A percentile compares a stretch with the other conserved stretches of the same genome.
phyloP scores from a whole-genome alignment of 2,888 invertebrate genomes.

The Rambutsinella grinnellia region DNA sequence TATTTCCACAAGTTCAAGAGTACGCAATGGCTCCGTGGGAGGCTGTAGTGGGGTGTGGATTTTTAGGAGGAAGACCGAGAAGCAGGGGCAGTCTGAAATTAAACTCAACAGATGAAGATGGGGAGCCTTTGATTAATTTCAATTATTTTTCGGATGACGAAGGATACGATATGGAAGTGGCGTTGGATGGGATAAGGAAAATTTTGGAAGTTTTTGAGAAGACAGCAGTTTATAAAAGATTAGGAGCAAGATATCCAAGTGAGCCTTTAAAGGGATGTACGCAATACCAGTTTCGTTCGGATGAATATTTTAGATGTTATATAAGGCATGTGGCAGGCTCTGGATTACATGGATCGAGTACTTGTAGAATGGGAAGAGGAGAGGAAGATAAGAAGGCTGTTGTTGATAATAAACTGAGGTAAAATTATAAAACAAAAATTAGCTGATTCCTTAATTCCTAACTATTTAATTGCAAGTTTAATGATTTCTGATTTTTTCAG shows the following conservation, averaged over 20 bases:
- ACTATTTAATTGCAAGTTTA: too few relatives aligned
- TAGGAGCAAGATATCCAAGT: neutral
- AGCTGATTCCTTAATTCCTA: too few relatives aligned
- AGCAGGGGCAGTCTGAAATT: neutral
- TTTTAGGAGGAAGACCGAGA: constrained; percentile 6
- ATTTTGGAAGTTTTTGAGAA: neutral
- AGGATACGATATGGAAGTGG: constrained; percentile 11
- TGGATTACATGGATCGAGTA: neutral
- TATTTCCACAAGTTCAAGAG: too few relatives aligned
- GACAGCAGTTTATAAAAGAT: neutral
- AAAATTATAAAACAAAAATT: too few relatives aligned
- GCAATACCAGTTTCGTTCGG: neutral
- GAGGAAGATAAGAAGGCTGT: constrained; percentile 1
- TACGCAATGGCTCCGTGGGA: too few relatives aligned
- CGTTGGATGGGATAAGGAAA: neutral
- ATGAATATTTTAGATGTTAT: constrained; percentile 7
- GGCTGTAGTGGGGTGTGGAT: too few relatives aligned
- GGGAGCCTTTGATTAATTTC: constrained; percentile 6
- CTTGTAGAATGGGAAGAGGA: constrained; percentile 16
- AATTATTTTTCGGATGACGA: neutral
- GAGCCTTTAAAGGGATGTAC: neutral
- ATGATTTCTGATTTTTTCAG: too few relatives aligned
- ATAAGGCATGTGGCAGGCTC: neutral
- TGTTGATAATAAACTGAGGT: constrained; percentile 1
- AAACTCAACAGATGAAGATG: neutral